A percentile compares a stretch with the other conserved stretches of the same genome.
These are phyloP conservation scores for Physeter macrocephalus DNA, from an alignment of 2,113 vertebrate genomes.

Conservation along the genomic window DNA sequence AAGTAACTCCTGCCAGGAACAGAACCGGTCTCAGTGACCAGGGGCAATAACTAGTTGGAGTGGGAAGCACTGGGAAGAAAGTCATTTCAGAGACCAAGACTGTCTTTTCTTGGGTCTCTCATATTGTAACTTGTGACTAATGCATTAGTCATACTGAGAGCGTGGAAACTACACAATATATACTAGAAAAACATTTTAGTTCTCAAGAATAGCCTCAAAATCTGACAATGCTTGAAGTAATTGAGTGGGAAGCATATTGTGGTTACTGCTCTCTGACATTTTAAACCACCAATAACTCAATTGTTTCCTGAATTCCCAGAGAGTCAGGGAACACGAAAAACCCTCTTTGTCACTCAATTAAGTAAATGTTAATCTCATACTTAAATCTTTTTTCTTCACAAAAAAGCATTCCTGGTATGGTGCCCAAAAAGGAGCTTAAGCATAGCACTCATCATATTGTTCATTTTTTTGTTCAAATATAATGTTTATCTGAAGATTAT, in stretches of 20 bases:
- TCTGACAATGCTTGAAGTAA: conserved; percentile 43
- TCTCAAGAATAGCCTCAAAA: conserved; percentile 44
- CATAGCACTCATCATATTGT: neutral
- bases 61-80: neutral
- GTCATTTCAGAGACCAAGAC: neutral
- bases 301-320: conserved; percentile 62
- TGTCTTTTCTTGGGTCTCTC: neutral
- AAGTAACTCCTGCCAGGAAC: neutral
- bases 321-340: neutral
- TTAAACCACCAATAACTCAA: conserved; percentile 44
- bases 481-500: neutral
- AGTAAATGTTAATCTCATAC: conserved; percentile 22
- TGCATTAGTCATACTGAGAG: conserved; percentile 46
- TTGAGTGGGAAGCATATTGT: conserved; percentile 39
- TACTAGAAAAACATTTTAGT: conserved; percentile 42
- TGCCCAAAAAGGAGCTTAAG: neutral
- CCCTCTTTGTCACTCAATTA: conserved; percentile 28
- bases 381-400: neutral
- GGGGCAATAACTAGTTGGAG: neutral
- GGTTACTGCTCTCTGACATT: conserved; percentile 44
- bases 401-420: neutral
- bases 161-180: conserved; percentile 40
- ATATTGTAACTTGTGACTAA: conserved; percentile 47
- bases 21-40: neutral
- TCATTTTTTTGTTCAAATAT: neutral